phyloP scores from a whole-genome alignment of 2,888 invertebrate genomes.

The Ichneumoninae sp. region DNA sequence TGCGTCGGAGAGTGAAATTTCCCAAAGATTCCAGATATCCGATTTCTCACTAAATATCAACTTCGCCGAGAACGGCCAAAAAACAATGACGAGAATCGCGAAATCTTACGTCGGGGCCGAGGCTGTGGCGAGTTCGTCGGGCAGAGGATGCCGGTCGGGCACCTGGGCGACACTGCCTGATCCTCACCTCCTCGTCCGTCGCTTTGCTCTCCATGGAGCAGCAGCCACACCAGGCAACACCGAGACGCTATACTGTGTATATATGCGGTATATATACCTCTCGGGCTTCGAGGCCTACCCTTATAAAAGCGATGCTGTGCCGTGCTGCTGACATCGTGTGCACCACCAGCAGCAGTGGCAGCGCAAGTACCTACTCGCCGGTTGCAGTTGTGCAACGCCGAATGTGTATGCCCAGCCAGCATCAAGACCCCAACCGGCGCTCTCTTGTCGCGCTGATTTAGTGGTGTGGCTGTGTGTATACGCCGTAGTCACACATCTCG shows the following conservation, averaged over 20 bases:
- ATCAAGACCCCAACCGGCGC: conserved; percentile 59
- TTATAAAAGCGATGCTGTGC: conserved; percentile 37
- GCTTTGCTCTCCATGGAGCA: conserved; percentile 61
- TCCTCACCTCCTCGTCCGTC: conserved; percentile 66
- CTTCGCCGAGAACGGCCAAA: background rate
- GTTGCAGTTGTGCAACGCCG: conserved; percentile 59
- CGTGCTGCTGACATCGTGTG: conserved; percentile 61
- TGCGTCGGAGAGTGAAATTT: background rate
- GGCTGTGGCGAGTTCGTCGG: conserved; percentile 56
- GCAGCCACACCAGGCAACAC: conserved; percentile 48
- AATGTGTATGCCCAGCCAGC: conserved; percentile 61
- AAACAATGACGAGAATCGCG: background rate
- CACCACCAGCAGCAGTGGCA: conserved; percentile 59
- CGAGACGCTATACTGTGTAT: conserved; percentile 22
- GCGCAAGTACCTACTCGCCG: conserved; percentile 52
- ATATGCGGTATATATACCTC: conserved; percentile 21
- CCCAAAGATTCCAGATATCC: background rate
- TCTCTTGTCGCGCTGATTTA: conserved; percentile 63
- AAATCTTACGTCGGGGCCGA: conserved; percentile 7
- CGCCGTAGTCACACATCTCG: background rate
- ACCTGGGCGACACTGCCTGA: conserved; percentile 78
- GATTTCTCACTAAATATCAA: background rate
- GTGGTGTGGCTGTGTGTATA: conserved; percentile 27
- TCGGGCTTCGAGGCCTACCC: conserved; percentile 64
- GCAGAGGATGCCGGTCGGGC: conserved; percentile 69